Conservation (phyloP, 2,113 vertebrate species). For the Solenodon paradoxus region DNA sequence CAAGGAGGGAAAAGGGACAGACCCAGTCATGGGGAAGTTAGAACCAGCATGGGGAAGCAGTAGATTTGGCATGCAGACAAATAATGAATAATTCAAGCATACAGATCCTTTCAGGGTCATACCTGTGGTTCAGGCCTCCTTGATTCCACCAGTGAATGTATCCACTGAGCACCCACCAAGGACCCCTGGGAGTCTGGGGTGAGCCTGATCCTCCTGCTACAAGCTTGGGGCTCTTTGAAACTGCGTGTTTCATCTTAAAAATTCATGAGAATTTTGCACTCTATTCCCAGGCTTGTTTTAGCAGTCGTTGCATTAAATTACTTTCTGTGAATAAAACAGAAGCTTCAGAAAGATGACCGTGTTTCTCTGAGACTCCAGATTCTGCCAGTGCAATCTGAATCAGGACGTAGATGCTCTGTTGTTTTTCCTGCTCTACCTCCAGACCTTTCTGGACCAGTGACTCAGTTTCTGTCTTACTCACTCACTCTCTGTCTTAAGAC, state of each 20-base stretch:
- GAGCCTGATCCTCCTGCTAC: neutral
- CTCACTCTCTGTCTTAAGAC: too few species aligned
- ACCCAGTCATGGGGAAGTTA: neutral
- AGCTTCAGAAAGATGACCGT: neutral
- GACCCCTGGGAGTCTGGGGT: neutral
- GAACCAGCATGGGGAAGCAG: neutral
- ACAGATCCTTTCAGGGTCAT: neutral
- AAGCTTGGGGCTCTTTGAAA: neutral
- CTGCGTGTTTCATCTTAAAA: slow-evolving; percentile 47
- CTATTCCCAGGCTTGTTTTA: neutral
- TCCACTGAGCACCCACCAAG: neutral
- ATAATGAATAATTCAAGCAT: slow-evolving; percentile 8
- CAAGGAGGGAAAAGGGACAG: neutral
- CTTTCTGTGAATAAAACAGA: neutral
- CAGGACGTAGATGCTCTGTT: neutral
- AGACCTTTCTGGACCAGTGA: neutral
- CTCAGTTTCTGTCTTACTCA: neutral
- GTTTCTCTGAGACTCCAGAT: neutral
- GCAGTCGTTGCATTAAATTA: neutral
- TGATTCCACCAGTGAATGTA: neutral
- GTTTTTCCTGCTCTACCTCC: neutral
- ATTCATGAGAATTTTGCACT: slow-evolving; percentile 41
- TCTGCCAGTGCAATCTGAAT: rapidly evolving
- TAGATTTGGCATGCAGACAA: neutral
- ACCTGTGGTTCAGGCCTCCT: neutral